Evolutionary conservation across 2,797 vertebrate genomes (phyloP).

Genomic region (Enteromius mattozi): DNA sequence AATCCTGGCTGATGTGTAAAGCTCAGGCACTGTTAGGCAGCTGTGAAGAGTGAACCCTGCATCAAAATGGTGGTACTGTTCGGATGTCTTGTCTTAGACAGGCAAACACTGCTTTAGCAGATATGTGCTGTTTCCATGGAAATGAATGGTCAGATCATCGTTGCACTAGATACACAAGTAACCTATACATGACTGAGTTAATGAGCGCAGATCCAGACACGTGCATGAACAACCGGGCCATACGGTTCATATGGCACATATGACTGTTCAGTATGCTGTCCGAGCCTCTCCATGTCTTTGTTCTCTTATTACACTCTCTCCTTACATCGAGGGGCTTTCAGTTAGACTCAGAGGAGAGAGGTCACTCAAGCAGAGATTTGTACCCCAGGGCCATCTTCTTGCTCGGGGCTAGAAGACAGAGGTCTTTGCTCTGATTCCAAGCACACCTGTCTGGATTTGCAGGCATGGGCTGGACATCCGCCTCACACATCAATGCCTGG

Average conservation of each 20-base stretch:
- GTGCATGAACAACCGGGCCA: not conserved
- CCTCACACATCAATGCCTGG: constrained; percentile 49
- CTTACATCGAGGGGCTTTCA: not conserved
- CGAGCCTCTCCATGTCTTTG: constrained; percentile 18
- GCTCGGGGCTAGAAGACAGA: constrained; percentile 40
- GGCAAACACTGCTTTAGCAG: not conserved
- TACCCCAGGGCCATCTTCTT: constrained; percentile 16
- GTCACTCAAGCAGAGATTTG: constrained; percentile 25
- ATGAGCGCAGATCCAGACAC: constrained; percentile 9
- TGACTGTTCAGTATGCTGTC: constrained; percentile 10
- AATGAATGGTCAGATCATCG: constrained; percentile 40
- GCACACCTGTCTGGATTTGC: constrained; percentile 50
- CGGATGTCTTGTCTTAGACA: not conserved
- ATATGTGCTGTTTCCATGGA: constrained; percentile 51
- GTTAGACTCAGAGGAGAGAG: constrained; percentile 10
- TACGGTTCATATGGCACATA: not conserved
- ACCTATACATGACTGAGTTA: not conserved
- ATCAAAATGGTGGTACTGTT: constrained; percentile 3
- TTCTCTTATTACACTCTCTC: constrained; percentile 18
- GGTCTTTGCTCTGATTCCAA: constrained; percentile 38
- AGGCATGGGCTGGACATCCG: constrained; percentile 46
- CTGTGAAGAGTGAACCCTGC: too few species aligned
- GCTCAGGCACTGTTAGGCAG: not conserved
- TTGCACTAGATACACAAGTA: constrained; percentile 1
- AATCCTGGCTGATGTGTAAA: not conserved